Conservation (phyloP, 1,140 invertebrate species). For the Brachionus angularis region DNA sequence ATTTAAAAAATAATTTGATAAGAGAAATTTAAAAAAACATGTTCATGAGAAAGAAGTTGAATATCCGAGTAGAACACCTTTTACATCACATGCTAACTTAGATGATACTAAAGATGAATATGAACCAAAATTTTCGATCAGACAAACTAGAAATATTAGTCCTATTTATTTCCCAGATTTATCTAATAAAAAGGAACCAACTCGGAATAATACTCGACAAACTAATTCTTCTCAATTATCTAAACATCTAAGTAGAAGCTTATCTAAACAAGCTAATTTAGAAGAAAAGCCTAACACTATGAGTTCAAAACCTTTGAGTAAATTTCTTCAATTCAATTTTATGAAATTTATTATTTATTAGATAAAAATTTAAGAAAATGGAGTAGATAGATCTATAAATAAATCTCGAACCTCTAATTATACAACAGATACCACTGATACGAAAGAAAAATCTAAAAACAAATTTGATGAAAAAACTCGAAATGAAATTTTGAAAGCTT, state of each 20-base stretch:
- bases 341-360: too few relatives aligned
- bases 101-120: background rate
- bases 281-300: too few relatives aligned
- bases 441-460: background rate
- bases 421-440: background rate
- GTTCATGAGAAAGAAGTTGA: too few relatives aligned
- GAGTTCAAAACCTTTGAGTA: too few relatives aligned
- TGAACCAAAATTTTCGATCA: background rate
- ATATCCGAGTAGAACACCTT: background rate
- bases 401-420: background rate
- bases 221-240: too few relatives aligned
- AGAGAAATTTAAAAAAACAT: too few relatives aligned
- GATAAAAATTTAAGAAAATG: too few relatives aligned
- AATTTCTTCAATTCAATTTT: too few relatives aligned
- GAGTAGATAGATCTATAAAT: background rate
- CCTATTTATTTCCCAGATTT: conserved; percentile 19
- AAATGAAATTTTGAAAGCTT: conserved; percentile 29
- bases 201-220: too few relatives aligned
- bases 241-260: too few relatives aligned
- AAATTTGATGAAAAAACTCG: conserved; percentile 13
- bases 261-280: too few relatives aligned
- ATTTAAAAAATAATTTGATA: background rate
- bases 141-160: conserved; percentile 5
- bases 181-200: too few relatives aligned
- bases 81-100: background rate